Evolutionary conservation across 2,113 vertebrate genomes (phyloP).

Genomic region (Tachycineta bicolor): DNA sequence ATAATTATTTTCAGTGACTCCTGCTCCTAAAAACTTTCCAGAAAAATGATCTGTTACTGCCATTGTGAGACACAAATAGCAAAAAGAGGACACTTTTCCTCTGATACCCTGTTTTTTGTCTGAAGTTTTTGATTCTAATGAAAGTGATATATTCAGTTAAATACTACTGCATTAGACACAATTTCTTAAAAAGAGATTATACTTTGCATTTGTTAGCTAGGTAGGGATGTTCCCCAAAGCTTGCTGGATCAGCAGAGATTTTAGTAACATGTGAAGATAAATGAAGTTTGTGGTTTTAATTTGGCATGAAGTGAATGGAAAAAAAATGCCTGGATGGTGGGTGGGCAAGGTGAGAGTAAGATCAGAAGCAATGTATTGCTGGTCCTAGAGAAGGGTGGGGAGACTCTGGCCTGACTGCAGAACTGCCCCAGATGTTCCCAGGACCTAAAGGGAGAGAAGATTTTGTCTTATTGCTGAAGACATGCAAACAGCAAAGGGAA

Average conservation of each 20-base stretch:
- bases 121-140: neutral
- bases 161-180: neutral
- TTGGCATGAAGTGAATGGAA: neutral
- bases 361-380: neutral
- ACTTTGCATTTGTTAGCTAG: neutral
- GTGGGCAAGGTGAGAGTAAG: neutral
- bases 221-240: neutral
- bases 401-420: neutral
- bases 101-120: neutral
- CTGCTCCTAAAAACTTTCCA: neutral
- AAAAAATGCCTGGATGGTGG: neutral
- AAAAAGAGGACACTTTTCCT: neutral
- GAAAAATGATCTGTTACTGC: neutral
- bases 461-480: neutral
- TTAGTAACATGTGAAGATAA: neutral
- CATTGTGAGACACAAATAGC: neutral
- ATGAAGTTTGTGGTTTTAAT: neutral
- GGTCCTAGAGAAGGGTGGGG: neutral
- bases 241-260: neutral
- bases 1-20: neutral
- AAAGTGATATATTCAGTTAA: neutral
- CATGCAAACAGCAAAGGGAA: neutral
- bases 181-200: neutral
- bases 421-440: accelerated
- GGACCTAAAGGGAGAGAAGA: neutral